Evolutionary conservation across 35 echinoderm and acorn worm genomes (phyloP).

Genomic region (Nesometra sesokonis): DNA sequence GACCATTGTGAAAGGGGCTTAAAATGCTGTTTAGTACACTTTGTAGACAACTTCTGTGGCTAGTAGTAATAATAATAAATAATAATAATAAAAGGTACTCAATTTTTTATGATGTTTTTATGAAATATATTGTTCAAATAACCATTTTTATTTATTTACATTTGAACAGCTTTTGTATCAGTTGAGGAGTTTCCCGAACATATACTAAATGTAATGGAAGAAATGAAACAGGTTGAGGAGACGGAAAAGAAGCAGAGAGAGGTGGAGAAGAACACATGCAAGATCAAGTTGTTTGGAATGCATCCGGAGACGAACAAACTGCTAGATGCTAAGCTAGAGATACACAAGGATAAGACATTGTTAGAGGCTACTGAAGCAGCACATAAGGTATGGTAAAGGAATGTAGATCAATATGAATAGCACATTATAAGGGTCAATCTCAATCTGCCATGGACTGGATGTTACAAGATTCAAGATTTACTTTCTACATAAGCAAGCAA

Average conservation of each 20-base stretch:
- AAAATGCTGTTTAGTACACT: too few species aligned
- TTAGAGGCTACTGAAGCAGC: slow-evolving; percentile 74
- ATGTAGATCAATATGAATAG: too few species aligned
- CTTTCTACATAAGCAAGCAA: too few species aligned
- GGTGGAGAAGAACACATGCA: slow-evolving; percentile 92
- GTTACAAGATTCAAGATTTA: too few species aligned
- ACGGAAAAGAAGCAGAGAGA: slow-evolving; percentile 70
- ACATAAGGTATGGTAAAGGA: slow-evolving; percentile 70
- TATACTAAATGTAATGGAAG: slow-evolving; percentile 35
- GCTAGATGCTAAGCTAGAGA: slow-evolving; percentile 71
- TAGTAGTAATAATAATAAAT: too few species aligned
- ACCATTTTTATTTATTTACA: not conserved
- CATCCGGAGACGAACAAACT: slow-evolving; percentile 75
- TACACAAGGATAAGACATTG: slow-evolving; percentile 87
- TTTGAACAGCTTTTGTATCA: slow-evolving; percentile 46
- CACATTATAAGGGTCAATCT: too few species aligned
- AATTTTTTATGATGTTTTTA: too few species aligned
- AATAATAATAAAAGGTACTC: too few species aligned
- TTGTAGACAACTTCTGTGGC: too few species aligned
- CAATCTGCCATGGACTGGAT: too few species aligned
- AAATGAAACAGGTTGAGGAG: slow-evolving; percentile 73
- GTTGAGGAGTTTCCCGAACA: slow-evolving; percentile 63
- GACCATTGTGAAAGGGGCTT: too few species aligned
- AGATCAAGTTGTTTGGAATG: slow-evolving; percentile 96
- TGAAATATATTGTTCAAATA: too few species aligned